phyloP scores from a whole-genome alignment of 2,113 vertebrate genomes.

The Notothenia rossii region DNA sequence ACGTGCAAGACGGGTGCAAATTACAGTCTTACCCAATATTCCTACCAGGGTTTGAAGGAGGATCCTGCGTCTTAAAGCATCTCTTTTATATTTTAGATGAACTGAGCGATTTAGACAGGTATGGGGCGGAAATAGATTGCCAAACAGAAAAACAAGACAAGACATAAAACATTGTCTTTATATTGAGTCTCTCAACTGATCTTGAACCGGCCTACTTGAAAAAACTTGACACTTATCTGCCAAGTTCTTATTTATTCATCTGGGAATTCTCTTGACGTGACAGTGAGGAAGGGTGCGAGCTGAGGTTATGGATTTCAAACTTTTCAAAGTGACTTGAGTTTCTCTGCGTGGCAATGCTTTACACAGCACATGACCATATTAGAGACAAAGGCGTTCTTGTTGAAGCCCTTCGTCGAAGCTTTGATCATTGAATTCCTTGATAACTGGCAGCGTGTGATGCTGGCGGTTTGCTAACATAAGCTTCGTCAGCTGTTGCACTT shows the following conservation, averaged over 20 bases:
- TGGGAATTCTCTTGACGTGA: constrained; percentile 32
- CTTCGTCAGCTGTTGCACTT: constrained; percentile 54
- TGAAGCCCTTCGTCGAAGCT: constrained; percentile 43
- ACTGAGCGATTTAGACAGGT: constrained; percentile 5
- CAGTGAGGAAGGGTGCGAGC: constrained; percentile 6
- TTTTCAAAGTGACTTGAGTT: constrained; percentile 15
- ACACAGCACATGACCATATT: constrained; percentile 17
- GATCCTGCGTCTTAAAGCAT: constrained; percentile 10
- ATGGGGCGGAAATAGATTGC: constrained; percentile 31
- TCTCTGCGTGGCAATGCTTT: constrained; percentile 1
- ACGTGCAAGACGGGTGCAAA: constrained; percentile 27
- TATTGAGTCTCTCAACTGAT: constrained; percentile 26
- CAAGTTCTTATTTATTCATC: constrained; percentile 30
- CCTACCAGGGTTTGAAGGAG: constrained; percentile 5
- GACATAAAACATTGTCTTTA: constrained; percentile 13
- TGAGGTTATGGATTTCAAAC: constrained; percentile 36
- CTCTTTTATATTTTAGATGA: constrained; percentile 8
- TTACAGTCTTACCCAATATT: constrained; percentile 21
- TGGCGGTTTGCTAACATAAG: constrained; percentile 24
- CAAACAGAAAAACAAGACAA: constrained; percentile 15
- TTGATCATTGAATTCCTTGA: constrained; percentile 38
- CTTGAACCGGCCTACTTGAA: constrained; percentile 16
- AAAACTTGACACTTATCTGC: constrained; percentile 21
- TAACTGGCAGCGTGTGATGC: constrained; percentile 44
- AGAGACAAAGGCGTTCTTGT: constrained; percentile 49